phyloP scores from a whole-genome alignment of 2,113 vertebrate genomes.

The Clarias batrachus region DNA sequence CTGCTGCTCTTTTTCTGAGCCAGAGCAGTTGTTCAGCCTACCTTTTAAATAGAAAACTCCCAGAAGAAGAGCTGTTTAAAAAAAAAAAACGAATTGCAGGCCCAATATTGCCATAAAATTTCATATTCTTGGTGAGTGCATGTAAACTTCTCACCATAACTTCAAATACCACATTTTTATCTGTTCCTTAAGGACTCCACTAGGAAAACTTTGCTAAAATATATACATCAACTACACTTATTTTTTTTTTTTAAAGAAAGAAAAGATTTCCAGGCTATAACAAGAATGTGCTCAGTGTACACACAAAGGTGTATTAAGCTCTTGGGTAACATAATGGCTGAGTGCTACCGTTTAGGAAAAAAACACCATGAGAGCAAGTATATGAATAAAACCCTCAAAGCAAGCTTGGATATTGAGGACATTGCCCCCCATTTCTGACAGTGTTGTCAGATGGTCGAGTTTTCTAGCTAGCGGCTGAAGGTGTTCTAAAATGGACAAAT shows the following conservation, averaged over 20 bases:
- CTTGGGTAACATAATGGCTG: conserved; percentile 16
- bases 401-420: conserved; percentile 16
- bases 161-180: no score
- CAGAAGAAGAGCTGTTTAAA: no score
- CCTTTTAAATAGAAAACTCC: no score
- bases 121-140: no score
- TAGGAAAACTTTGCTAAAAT: neutral
- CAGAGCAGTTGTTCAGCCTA: no score
- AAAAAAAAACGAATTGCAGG: no score
- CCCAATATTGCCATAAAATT: no score
- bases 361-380: neutral
- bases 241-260: neutral
- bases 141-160: no score
- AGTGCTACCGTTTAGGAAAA: neutral
- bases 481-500: conserved; percentile 9
- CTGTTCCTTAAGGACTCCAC: neutral
- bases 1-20: no score
- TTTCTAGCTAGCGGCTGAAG: conserved; percentile 15
- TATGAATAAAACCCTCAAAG: conserved; percentile 16
- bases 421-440: neutral
- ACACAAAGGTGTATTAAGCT: conserved; percentile 10
- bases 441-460: conserved; percentile 9
- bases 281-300: neutral
- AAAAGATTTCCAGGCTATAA: neutral
- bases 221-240: neutral